A percentile compares a stretch with the other conserved stretches of the same genome.
These are phyloP conservation scores for Microcebus tavaratra DNA, from an alignment of 2,113 vertebrate species.

Conservation along the genomic window DNA sequence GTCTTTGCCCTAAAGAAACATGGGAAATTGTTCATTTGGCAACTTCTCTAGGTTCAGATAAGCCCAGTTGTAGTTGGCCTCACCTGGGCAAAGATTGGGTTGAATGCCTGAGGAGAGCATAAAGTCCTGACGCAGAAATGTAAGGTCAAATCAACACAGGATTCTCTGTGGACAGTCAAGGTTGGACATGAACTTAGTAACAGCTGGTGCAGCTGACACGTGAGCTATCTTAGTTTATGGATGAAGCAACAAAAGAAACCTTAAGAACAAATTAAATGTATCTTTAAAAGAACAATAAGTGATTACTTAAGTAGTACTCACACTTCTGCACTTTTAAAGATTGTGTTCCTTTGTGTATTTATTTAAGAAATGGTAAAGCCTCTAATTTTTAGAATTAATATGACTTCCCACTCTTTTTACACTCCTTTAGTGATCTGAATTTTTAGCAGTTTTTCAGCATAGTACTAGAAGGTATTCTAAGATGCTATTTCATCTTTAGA, in stretches of 20 bases:
- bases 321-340: neutral
- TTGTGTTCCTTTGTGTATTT: neutral
- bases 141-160: neutral
- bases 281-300: neutral
- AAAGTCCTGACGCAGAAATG: neutral
- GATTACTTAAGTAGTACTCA: neutral
- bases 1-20: constrained; percentile 54
- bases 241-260: neutral
- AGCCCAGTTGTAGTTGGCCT: constrained; percentile 45
- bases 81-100: constrained; percentile 7
- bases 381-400: constrained; percentile 17
- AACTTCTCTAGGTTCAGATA: constrained; percentile 41
- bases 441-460: neutral
- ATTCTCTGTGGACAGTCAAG: neutral
- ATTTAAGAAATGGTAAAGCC: neutral
- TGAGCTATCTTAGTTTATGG: neutral
- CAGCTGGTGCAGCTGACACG: neutral
- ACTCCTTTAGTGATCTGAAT: constrained; percentile 8
- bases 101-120: neutral
- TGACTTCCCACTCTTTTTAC: neutral
- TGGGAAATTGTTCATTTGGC: constrained; percentile 56
- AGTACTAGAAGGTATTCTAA: neutral
- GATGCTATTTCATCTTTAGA: constrained; percentile 9
- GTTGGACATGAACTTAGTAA: neutral
- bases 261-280: neutral